Evolutionary conservation across 2,888 invertebrate species (phyloP), one percentile per base, ranked within the genome.

Genomic region (Podabrus alpinus): DNA sequence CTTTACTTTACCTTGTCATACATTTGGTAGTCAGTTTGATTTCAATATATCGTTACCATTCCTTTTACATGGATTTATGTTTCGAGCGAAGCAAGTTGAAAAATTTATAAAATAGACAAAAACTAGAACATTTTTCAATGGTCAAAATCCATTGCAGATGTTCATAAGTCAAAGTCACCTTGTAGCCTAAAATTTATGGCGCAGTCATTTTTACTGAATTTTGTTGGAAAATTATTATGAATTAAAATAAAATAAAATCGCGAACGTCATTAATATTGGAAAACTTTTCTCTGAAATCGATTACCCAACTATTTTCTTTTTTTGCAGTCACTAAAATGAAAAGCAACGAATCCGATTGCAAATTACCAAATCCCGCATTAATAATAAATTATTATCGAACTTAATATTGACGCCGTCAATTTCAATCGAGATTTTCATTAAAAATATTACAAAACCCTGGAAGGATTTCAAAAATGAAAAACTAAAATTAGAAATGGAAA

Each of bases 1-100:
- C 68, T 62, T 71, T 70, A 68, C 67, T 74, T 68, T 61, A 66
- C 73, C 45, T 45, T n/a, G 61, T 66, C 45, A 69, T 73, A 69
- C 66, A 67, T n/a, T n/a, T 45, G 45, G 45, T 45, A 45, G 45
- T n/a, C 45, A 5, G n/a, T 45, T 45, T 45, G 45, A 45, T 45
- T 45, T 45, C 45, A 45, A 45, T 45, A 45, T 45, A 45, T n/a
- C 45, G n/a, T n/a, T 45, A 45, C 45, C 45, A n/a, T 45, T 5
- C 45, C 9, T 45, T 45, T 1, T 45, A n/a, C n/a, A n/a, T n/a
- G n/a, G 45, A 45, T 45, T 45, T 45, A n/a, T 45, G 45, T n/a
- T n/a, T n/a, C 7, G 45, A n/a, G n/a, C n/a, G 7, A 45, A n/a
- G n/a, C 45, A 45, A 29, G 45, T 45, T n/a, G n/a, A 45, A n/a